These are phyloP conservation scores for Salvelinus fontinalis DNA, from an alignment of 2,113 vertebrate species.

Conservation along the genomic window DNA sequence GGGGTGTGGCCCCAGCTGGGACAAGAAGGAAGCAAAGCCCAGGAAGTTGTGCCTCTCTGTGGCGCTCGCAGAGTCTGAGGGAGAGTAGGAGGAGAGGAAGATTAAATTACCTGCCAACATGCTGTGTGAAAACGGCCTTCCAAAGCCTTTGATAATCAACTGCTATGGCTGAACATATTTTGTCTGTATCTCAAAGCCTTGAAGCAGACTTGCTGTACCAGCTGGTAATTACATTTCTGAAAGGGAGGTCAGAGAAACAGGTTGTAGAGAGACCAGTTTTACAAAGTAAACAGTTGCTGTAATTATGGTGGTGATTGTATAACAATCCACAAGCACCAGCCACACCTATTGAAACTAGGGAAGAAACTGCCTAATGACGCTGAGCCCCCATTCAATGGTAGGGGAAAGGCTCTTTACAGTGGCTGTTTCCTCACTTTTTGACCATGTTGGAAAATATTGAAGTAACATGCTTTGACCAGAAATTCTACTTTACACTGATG, in stretches of 20 bases:
- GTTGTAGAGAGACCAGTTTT: background rate
- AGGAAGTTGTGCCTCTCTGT: constrained; percentile 72
- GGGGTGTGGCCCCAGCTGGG: constrained; percentile 76
- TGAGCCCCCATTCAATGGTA: too few relatives aligned
- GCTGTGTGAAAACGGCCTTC: background rate
- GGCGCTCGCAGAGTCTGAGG: constrained; percentile 68
- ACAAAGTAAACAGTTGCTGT: background rate
- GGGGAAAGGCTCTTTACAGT: too few relatives aligned
- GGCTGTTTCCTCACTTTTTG: too few relatives aligned
- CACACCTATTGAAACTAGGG: background rate
- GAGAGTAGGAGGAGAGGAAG: background rate
- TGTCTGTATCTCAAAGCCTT: background rate
- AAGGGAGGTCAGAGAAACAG: background rate
- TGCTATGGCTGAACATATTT: background rate
- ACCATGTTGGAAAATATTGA: too few relatives aligned
- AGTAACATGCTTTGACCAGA: too few relatives aligned
- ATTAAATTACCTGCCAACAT: background rate
- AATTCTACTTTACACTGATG: too few relatives aligned
- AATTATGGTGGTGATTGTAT: background rate
- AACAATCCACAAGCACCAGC: background rate
- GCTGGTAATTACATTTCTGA: background rate
- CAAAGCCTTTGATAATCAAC: background rate
- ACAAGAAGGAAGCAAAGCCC: constrained; percentile 75
- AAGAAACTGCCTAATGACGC: too few relatives aligned
- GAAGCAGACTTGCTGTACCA: background rate